Conservation (phyloP, 2,888 invertebrate genomes). For the Hyppa rectilinea region DNA sequence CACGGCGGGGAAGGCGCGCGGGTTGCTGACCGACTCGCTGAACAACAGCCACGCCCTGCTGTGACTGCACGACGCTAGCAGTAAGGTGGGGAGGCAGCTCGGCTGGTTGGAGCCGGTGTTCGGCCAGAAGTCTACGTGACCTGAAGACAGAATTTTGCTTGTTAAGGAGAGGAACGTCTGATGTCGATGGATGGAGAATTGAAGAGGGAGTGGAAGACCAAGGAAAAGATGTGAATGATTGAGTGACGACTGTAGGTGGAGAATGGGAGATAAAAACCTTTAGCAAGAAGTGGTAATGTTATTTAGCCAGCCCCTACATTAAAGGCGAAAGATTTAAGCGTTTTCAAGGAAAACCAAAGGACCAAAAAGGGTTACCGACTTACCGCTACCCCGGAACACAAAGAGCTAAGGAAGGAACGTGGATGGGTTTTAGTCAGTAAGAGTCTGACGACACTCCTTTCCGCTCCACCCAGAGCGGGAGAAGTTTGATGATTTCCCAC, state of each 20-base stretch:
- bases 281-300: too few relatives aligned
- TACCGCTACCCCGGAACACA: too few relatives aligned
- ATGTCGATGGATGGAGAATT: neutral
- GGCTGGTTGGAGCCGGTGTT: slow-evolving; percentile 85
- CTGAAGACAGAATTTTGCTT: slow-evolving; percentile 63
- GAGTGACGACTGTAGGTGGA: neutral
- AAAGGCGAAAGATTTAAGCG: too few relatives aligned
- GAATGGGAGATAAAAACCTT: too few relatives aligned
- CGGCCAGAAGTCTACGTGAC: slow-evolving; percentile 85
- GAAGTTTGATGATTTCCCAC: too few relatives aligned
- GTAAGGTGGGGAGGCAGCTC: slow-evolving; percentile 71
- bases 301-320: too few relatives aligned
- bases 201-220: neutral
- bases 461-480: too few relatives aligned
- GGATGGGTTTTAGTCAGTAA: too few relatives aligned
- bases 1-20: slow-evolving; percentile 76
- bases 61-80: slow-evolving; percentile 83
- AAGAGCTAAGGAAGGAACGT: too few relatives aligned
- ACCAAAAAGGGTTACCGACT: too few relatives aligned
- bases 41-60: slow-evolving; percentile 79
- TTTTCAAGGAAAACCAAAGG: too few relatives aligned
- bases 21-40: slow-evolving; percentile 76
- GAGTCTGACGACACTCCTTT: too few relatives aligned
- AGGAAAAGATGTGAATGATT: neutral
- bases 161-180: neutral